Conservation (phyloP, 1,140 invertebrate genomes). For the Leptestheria dahalacensis region DNA sequence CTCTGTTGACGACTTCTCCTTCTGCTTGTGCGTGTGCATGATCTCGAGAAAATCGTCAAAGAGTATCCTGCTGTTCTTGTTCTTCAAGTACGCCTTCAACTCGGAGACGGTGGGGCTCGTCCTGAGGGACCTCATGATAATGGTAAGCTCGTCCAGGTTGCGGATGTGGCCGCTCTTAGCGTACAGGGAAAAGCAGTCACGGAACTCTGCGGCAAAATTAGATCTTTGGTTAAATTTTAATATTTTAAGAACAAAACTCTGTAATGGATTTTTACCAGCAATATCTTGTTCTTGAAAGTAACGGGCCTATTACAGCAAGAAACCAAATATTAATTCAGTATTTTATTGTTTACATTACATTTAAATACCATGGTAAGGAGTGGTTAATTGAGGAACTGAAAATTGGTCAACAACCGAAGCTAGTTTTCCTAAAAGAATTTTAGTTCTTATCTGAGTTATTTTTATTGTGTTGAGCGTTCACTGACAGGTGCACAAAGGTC, state of each 20-base stretch:
- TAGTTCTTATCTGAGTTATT: too few relatives aligned
- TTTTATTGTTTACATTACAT: background rate
- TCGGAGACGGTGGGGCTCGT: conserved; percentile 85
- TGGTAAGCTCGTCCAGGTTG: conserved; percentile 72
- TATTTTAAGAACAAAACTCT: background rate
- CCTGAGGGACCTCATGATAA: conserved; percentile 85
- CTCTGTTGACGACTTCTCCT: conserved; percentile 78
- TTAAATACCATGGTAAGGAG: too few relatives aligned
- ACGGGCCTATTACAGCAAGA: conserved; percentile 25
- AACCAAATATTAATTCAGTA: background rate
- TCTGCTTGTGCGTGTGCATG: conserved; percentile 75
- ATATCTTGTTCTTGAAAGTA: conserved; percentile 34
- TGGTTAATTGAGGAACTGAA: too few relatives aligned
- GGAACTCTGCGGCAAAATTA: conserved; percentile 55
- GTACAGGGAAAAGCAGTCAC: conserved; percentile 87
- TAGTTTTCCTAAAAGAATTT: too few relatives aligned
- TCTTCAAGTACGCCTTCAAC: conserved; percentile 65
- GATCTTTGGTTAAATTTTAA: background rate
- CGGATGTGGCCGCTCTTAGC: conserved; percentile 65
- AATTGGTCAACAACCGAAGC: too few relatives aligned
- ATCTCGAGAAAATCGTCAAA: conserved; percentile 92
- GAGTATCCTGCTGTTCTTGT: conserved; percentile 80
- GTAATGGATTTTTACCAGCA: conserved; percentile 29
- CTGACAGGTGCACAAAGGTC: too few relatives aligned
- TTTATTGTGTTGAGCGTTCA: too few relatives aligned